Conservation (phyloP, 2,888 invertebrate species). For the Drosophila kanekoi region DNA sequence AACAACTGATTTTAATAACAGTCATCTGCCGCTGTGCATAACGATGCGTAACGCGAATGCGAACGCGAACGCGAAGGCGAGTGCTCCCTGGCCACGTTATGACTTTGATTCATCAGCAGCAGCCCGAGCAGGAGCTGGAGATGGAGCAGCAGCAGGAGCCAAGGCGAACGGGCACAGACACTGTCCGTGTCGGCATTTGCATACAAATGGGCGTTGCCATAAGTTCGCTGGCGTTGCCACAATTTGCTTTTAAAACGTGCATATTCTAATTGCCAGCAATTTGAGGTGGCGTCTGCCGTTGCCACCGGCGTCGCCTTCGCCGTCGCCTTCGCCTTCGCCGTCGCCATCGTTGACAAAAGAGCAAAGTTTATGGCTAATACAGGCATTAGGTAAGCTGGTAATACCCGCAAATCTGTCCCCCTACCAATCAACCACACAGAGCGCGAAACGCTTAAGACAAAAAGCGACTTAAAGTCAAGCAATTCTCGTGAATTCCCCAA, state of each 20-base stretch:
- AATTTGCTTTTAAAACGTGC: conserved; percentile 78
- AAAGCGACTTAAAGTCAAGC: conserved; percentile 49
- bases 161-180: conserved; percentile 39
- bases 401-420: conserved; percentile 40
- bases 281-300: conserved; percentile 45
- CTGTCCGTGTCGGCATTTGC: conserved; percentile 76
- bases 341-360: conserved; percentile 34
- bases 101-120: conserved; percentile 77
- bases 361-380: conserved; percentile 62
- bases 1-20: conserved; percentile 82
- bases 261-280: conserved; percentile 78
- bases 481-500: conserved; percentile 37
- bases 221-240: conserved; percentile 67
- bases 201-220: conserved; percentile 84
- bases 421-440: not conserved
- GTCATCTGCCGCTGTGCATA: conserved; percentile 82
- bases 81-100: conserved; percentile 65
- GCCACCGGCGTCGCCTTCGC: not conserved
- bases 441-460: conserved; percentile 53
- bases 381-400: conserved; percentile 33
- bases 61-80: conserved; percentile 31
- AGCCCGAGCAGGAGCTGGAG: conserved; percentile 4
- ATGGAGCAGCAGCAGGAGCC: conserved; percentile 2
- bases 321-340: not conserved
- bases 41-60: conserved; percentile 81